A percentile compares a stretch with the other conserved stretches of the same genome.
Evolutionary conservation across 1,140 invertebrate species (phyloP).

Genomic region (Eubasilissa regina): DNA sequence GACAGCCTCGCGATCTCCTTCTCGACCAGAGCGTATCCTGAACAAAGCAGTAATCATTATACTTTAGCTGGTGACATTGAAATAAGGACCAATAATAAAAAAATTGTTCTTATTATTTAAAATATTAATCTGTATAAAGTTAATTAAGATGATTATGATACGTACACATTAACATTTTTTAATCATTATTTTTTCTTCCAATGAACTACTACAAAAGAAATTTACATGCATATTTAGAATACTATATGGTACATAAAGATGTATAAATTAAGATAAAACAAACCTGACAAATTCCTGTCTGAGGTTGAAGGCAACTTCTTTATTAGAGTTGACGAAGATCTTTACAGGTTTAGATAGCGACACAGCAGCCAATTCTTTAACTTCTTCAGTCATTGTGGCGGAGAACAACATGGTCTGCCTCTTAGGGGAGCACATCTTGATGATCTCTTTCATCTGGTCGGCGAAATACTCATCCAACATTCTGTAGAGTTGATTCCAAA

Average conservation of each 20-base stretch:
- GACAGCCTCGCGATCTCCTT: constrained; percentile 93
- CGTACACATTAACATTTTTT: no score
- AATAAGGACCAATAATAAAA: no score
- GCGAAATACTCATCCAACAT: constrained; percentile 99
- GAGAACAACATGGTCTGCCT: constrained; percentile 98
- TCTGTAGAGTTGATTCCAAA: no score
- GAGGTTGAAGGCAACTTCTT: constrained; percentile 95
- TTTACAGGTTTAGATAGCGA: constrained; percentile 94
- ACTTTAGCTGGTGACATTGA: neutral
- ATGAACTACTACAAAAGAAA: no score
- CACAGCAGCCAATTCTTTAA: constrained; percentile 93
- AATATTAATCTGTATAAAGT: no score
- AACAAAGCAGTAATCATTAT: neutral
- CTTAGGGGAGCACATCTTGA: constrained; percentile 90
- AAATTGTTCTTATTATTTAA: no score
- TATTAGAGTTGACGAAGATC: constrained; percentile 96
- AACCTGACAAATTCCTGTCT: constrained; percentile 96
- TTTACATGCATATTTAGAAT: no score
- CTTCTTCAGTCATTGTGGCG: constrained; percentile 98
- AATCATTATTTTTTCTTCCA: no score
- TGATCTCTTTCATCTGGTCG: constrained; percentile 98
- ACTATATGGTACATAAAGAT: no score
- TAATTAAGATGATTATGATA: no score
- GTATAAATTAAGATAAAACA: no score
- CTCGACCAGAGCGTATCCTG: constrained; percentile 75